Evolutionary conservation across 1,140 invertebrate genomes (phyloP).

Genomic region (Drosophila quadrilineata): DNA sequence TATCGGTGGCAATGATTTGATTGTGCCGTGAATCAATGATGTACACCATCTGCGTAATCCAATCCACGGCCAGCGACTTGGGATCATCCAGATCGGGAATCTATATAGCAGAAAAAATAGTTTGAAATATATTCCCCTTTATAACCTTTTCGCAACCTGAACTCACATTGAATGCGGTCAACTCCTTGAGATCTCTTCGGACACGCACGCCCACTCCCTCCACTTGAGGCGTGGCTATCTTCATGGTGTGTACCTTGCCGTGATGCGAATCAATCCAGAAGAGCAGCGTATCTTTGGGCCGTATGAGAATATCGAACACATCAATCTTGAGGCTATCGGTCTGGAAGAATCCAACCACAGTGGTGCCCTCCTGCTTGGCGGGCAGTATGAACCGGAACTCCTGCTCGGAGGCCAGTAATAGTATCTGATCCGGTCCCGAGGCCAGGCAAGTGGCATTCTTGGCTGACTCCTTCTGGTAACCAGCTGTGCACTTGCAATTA

Average conservation of each 20-base stretch:
- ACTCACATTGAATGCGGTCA: constrained; percentile 75
- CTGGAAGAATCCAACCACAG: constrained; percentile 74
- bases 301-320: constrained; percentile 83
- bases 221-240: constrained; percentile 71
- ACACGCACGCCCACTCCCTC: constrained; percentile 52
- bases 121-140: neutral
- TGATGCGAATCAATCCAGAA: constrained; percentile 84
- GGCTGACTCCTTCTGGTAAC: constrained; percentile 83
- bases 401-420: constrained; percentile 85
- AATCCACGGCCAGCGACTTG: constrained; percentile 90
- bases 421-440: constrained; percentile 82
- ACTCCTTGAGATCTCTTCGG: constrained; percentile 69
- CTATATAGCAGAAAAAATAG: constrained; percentile 7
- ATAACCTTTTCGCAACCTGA: too few species aligned
- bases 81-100: constrained; percentile 82
- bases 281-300: constrained; percentile 80
- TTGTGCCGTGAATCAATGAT: constrained; percentile 86
- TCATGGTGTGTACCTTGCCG: constrained; percentile 81
- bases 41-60: constrained; percentile 88
- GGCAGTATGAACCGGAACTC: constrained; percentile 85
- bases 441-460: constrained; percentile 84
- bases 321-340: constrained; percentile 82
- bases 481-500: constrained; percentile 87
- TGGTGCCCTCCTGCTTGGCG: constrained; percentile 83
- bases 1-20: constrained; percentile 84